Conservation (phyloP, 2,113 vertebrate species). For the Cnemophilus loriae region DNA sequence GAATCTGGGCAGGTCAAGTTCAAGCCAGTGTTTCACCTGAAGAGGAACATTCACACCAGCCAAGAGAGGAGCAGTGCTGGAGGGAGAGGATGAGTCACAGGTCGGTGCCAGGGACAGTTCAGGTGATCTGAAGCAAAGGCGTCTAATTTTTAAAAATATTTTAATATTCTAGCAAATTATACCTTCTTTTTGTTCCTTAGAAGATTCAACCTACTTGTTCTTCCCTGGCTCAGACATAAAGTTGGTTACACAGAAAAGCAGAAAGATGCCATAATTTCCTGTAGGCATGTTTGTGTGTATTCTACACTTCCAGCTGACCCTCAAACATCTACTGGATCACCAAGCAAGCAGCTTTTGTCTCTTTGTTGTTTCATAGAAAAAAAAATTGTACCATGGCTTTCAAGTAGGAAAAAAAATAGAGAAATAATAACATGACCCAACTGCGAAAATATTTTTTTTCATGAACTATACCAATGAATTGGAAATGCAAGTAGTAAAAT, state of each 20-base stretch:
- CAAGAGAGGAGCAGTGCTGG: background rate
- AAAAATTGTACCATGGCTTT: background rate
- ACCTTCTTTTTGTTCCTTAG: background rate
- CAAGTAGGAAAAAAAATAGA: background rate
- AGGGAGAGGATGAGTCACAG: background rate
- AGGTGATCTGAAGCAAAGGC: background rate
- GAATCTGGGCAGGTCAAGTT: background rate
- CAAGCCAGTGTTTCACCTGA: background rate
- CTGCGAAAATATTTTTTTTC: slow-evolving; percentile 30
- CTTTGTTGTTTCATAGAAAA: background rate
- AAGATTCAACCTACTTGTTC: background rate
- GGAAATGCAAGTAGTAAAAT: slow-evolving; percentile 56
- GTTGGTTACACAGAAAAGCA: background rate
- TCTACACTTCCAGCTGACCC: background rate
- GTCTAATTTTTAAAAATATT: rapidly evolving
- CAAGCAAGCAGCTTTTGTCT: background rate
- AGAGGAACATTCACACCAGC: background rate
- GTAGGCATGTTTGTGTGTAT: background rate
- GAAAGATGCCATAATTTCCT: background rate
- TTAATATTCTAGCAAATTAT: background rate
- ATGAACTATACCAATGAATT: slow-evolving; percentile 36
- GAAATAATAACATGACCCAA: slow-evolving; percentile 34
- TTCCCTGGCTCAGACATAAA: background rate
- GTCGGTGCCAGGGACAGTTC: background rate
- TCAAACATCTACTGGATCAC: background rate